These are phyloP conservation scores for Anguilla anguilla DNA, from an alignment of 2,797 vertebrate genomes.

Conservation along the genomic window DNA sequence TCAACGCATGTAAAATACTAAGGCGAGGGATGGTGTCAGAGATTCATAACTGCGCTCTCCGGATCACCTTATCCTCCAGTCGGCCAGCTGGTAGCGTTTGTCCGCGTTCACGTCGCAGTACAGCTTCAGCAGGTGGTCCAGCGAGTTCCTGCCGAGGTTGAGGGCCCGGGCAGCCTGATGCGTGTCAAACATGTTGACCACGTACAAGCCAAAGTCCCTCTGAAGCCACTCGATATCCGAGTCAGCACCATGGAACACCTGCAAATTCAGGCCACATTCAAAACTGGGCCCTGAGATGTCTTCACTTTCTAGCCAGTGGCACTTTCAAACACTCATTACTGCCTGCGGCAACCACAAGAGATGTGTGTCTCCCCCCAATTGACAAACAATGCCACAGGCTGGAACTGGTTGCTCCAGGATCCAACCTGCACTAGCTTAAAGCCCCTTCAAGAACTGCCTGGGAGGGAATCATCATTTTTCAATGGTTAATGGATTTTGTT, in stretches of 20 bases:
- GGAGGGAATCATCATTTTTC: not conserved
- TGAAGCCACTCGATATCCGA: conserved; percentile 97
- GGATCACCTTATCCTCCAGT: conserved; percentile 92
- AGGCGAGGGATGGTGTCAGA: not conserved
- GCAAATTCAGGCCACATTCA: conserved; percentile 31
- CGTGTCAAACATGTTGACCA: conserved; percentile 95
- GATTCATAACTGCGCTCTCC: not conserved
- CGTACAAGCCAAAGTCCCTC: conserved; percentile 91
- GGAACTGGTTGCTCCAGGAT: not conserved
- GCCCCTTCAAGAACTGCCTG: not conserved
- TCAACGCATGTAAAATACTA: too few relatives aligned
- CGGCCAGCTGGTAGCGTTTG: conserved; percentile 95
- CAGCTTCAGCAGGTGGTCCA: conserved; percentile 88
- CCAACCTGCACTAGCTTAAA: not conserved
- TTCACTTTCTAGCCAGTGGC: not conserved
- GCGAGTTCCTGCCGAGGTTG: conserved; percentile 86
- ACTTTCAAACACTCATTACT: not conserved
- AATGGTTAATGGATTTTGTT: not conserved
- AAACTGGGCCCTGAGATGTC: not conserved
- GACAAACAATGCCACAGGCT: not conserved
- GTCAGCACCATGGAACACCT: conserved; percentile 95
- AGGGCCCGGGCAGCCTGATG: conserved; percentile 91
- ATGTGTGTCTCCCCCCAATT: not conserved
- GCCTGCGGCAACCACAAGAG: not conserved
- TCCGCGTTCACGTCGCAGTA: conserved; percentile 85